These are phyloP conservation scores for Hemicordylus capensis DNA, from an alignment of 2,113 vertebrate genomes.

Conservation along the genomic window DNA sequence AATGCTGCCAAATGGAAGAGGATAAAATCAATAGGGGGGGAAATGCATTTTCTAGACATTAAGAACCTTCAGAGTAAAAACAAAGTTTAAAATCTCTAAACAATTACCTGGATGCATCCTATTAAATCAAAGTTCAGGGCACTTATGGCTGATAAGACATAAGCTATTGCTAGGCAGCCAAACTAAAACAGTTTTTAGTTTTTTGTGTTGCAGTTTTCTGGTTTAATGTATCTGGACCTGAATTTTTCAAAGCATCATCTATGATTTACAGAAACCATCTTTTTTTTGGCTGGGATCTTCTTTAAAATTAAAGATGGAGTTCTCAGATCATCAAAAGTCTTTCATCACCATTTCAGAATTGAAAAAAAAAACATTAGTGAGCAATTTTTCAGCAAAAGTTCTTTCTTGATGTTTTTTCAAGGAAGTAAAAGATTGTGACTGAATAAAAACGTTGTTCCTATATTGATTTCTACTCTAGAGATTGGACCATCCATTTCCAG, in stretches of 20 bases:
- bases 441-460: conserved; percentile 1
- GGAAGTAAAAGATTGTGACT: neutral
- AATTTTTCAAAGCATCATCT: conserved; percentile 42
- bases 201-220: conserved; percentile 59
- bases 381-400: conserved; percentile 20
- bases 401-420: conserved; percentile 10
- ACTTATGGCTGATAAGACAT: conserved; percentile 53
- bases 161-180: conserved; percentile 41
- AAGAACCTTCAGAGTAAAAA: conserved; percentile 57
- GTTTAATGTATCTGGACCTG: conserved; percentile 53
- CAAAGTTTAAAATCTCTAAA: conserved; percentile 56
- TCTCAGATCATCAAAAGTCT: conserved; percentile 27
- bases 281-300: conserved; percentile 27
- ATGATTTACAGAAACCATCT: conserved; percentile 60
- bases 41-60: conserved; percentile 51
- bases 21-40: conserved; percentile 56
- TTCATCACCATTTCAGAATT: conserved; percentile 26
- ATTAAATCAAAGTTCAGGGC: conserved; percentile 62
- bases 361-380: conserved; percentile 22
- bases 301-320: conserved; percentile 42
- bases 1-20: conserved; percentile 59
- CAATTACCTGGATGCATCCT: conserved; percentile 56
- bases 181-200: conserved; percentile 33
- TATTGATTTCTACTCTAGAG: neutral
- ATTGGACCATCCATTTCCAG: neutral